Base-by-base conservation (phyloP, 2,113 vertebrate species). In the Ceyx melanurus region DNA sequence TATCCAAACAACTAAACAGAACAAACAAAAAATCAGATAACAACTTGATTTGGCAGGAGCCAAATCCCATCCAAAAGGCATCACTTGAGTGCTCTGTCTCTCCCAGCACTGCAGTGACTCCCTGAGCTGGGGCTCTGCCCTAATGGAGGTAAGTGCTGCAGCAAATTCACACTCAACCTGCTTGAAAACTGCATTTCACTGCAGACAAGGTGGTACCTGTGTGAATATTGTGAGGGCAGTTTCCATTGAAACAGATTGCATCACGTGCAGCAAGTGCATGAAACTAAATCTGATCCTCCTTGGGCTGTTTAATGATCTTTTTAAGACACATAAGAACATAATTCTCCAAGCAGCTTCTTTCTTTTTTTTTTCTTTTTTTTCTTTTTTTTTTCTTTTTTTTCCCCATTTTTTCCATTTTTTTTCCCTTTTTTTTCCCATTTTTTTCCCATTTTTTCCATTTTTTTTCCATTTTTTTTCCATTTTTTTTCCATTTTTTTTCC, bases 101-200 rank as follows among this genome's bases (percentile, higher is more conserved):
- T 79, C 82, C 89, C 56, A 58, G 89, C 78, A 11, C 31, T 82
- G 75, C 91, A 87, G 64, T 74, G 79, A 67, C 64, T 92, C 79
- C 56, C 72, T 31, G n/a, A 87, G 58, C 91, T 53, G 45, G 1
- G 18, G 91, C 79, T 95, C 84, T 83, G 81, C 68, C 94, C 86
- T 97, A 97, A 95, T 96, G 96, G 93, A 96, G 73, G 51, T 82
- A 95, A 97, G 88, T 71, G 62, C 86, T 96, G 92, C 94, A 89
- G 95, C 80, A 96, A 94, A 72, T 23, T 16, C 81, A 82, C 72
- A 56, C 66, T 84, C 92, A 94, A 90, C 60, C 84, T 95, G 84
- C 72, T 93, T 93, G 81, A 91, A 88, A 67, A 26, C 94, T 90
- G 94, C 83, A 94, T 94, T 91, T 90, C 26, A 6, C 22, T 97